These are phyloP conservation scores for Aethina tumida DNA, from an alignment of 1,140 invertebrate species.

Conservation along the genomic window DNA sequence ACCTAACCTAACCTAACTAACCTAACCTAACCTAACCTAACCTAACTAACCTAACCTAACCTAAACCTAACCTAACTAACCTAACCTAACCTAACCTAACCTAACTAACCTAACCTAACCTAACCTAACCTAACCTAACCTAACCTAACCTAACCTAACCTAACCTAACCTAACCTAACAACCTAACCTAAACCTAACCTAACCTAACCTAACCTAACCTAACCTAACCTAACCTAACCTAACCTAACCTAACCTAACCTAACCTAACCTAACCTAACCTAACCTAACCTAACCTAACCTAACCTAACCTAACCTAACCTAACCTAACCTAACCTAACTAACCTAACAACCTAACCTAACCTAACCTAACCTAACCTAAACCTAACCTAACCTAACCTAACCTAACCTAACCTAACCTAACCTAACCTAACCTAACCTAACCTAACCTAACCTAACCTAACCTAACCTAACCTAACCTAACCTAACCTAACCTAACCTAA, in stretches of 20 bases:
- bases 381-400: constrained; percentile 12
- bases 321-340: constrained; percentile 6
- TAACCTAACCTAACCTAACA: constrained; percentile 21
- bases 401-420: constrained; percentile 11
- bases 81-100: constrained; percentile 14
- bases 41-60: constrained; percentile 19
- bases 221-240: constrained; percentile 15
- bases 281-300: constrained; percentile 8
- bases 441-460: constrained; percentile 11
- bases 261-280: constrained; percentile 11
- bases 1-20: constrained; percentile 27
- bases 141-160: constrained; percentile 17
- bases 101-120: constrained; percentile 18
- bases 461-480: too few species aligned
- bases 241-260: constrained; percentile 11
- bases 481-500: constrained; percentile 10
- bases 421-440: constrained; percentile 9
- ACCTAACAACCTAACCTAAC: constrained; percentile 6
- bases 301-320: constrained; percentile 6
- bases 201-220: constrained; percentile 22
- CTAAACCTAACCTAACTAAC: constrained; percentile 14
- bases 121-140: constrained; percentile 26
- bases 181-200: constrained; percentile 25
- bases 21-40: constrained; percentile 20
- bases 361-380: constrained; percentile 13